Evolutionary conservation across 1,140 invertebrate species (phyloP), one percentile per base, ranked within the genome.

Genomic region (Eurosta solidaginis): DNA sequence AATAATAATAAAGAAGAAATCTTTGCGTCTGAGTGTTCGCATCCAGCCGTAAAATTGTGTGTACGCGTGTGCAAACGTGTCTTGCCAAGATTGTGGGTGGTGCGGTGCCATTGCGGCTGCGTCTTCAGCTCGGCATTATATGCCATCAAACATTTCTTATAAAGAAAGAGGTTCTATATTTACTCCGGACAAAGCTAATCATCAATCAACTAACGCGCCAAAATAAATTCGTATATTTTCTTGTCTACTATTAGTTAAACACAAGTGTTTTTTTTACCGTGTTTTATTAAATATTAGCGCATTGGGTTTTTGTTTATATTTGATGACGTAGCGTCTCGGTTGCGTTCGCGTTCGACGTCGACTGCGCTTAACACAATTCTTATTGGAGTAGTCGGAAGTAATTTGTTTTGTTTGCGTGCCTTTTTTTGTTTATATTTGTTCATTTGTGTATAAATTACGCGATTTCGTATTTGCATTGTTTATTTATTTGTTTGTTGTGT

Each of bases 301-400:
- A n/a, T n/a, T 27, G n/a, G n/a, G 22, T 42, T 40, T 59, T 68
- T 68, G 59, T 40, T 68, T 68, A 68, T 68, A 68, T 68, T 68
- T 68, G 59, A 68, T 68, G 59, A 36, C 59, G 33, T 68, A 40
- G 59, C 14, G 54, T 17, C 12, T 47, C 45, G 3, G 3, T 40
- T 20, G 33, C 59, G n/a, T 14, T 29, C n/a, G 33, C 59, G 17
- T 25, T n/a, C 14, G 33, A 33, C 59, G 12, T 59, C 59, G 59
- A 7, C 12, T 2, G 9, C 10, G 12, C 14, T 4, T 12, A 12
- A 29, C 20, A 59, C 27, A 3, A 27, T 59, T 59, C 52, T 17
- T 4, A 59, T 59, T 33, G 5, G 52, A 59, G 4, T 27, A 14
- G 25, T 17, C 3, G 14, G 9, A 33, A 0, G 27, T 17, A 27